Evolutionary conservation across 2,797 vertebrate genomes (phyloP).

Genomic region (Alcedo quadribrachys): DNA sequence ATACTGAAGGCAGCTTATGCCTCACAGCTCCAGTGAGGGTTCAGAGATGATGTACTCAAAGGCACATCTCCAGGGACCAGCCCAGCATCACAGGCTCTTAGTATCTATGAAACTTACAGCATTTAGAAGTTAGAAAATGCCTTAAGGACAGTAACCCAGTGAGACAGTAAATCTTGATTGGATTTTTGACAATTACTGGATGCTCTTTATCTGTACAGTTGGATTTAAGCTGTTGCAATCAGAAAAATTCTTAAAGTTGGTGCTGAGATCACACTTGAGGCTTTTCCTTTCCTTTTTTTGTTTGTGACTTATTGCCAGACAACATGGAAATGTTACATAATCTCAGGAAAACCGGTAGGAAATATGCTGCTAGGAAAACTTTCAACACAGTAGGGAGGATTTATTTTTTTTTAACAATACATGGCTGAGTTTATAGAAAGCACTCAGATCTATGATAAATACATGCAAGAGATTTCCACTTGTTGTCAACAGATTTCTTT

Average conservation of each 20-base stretch:
- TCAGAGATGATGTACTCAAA: background rate
- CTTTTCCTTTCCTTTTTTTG: background rate
- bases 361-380: background rate
- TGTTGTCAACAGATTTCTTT: conserved; percentile 40
- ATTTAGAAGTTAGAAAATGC: background rate
- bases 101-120: background rate
- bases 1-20: background rate
- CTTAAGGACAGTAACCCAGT: background rate
- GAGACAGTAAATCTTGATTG: background rate
- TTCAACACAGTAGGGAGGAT: background rate
- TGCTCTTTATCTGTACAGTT: background rate
- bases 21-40: background rate
- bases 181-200: background rate
- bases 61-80: background rate
- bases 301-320: background rate
- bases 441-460: background rate
- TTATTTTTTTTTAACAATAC: background rate
- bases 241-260: background rate
- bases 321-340: background rate
- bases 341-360: background rate
- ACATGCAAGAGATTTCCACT: background rate
- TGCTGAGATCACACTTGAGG: background rate
- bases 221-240: background rate
- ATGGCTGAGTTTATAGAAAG: background rate
- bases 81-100: background rate